Evolutionary conservation across 1,140 invertebrate genomes (phyloP).

Genomic region (Drosophila aff.): DNA sequence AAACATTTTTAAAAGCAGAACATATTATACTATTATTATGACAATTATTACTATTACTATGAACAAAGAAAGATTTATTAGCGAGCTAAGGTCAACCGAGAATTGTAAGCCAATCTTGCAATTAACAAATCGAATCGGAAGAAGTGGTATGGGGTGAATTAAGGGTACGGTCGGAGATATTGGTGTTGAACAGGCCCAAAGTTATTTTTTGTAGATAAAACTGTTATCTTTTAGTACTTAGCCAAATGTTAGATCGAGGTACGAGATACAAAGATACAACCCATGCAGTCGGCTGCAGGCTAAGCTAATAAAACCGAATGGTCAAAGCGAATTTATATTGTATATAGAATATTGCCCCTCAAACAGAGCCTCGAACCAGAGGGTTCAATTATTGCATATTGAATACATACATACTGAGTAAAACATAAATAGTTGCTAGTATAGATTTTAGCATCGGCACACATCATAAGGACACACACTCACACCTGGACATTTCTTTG

Average conservation of each 20-base stretch:
- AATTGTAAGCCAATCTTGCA: constrained; percentile 72
- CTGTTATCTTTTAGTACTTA: constrained; percentile 81
- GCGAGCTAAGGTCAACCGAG: constrained; percentile 66
- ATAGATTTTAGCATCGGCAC: constrained; percentile 63
- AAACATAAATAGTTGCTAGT: constrained; percentile 63
- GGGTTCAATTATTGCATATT: constrained; percentile 70
- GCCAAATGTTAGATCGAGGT: constrained; percentile 78
- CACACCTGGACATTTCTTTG: constrained; percentile 33
- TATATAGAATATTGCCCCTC: constrained; percentile 56
- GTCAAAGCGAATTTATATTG: constrained; percentile 83
- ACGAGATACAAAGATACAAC: constrained; percentile 46
- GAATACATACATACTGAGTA: constrained; percentile 42
- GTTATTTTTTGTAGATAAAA: constrained; percentile 84
- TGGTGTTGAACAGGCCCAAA: constrained; percentile 55
- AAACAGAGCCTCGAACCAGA: constrained; percentile 54
- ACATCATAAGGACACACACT: constrained; percentile 37
- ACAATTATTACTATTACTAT: constrained; percentile 77
- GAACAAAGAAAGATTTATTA: constrained; percentile 73
- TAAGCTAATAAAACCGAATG: constrained; percentile 66
- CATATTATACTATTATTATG: constrained; percentile 73
- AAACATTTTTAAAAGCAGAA: constrained; percentile 67
- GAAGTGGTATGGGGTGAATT: constrained; percentile 19
- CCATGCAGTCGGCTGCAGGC: constrained; percentile 64
- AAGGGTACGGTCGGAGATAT: constrained; percentile 24
- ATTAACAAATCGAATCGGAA: constrained; percentile 61